Conservation (phyloP, 2,797 vertebrate genomes). For the Hybognathus amarus region DNA sequence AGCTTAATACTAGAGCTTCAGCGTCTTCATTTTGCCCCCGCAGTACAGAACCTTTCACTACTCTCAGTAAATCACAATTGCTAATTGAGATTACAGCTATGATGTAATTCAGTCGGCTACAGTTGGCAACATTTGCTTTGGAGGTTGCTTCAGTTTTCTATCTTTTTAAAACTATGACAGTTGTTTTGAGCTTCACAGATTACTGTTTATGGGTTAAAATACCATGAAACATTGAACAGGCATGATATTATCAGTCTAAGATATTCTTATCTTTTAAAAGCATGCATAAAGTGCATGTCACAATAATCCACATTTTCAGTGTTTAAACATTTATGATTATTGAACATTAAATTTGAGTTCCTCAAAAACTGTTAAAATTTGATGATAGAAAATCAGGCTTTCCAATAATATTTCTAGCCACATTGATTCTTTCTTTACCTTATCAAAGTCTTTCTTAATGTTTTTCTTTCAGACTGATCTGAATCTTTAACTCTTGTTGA, state of each 20-base stretch:
- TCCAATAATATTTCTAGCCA: background rate
- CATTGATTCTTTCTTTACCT: background rate
- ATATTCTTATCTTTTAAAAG: background rate
- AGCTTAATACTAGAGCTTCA: slow-evolving; percentile 17
- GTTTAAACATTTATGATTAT: background rate
- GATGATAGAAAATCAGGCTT: background rate
- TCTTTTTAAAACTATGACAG: background rate
- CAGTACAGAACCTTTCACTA: slow-evolving; percentile 1
- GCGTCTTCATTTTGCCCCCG: background rate
- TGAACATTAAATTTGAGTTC: background rate
- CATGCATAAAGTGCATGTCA: too few species aligned
- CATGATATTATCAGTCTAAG: background rate
- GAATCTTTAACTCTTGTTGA: slow-evolving; percentile 21
- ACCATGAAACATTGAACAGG: background rate
- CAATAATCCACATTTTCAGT: background rate
- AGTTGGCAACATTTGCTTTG: slow-evolving; percentile 1
- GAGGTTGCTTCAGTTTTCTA: slow-evolving; percentile 1
- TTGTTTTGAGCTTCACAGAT: background rate
- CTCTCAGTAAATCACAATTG: slow-evolving; percentile 17
- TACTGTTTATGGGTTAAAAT: background rate
- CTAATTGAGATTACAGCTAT: slow-evolving; percentile 44
- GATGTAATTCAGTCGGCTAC: slow-evolving; percentile 23
- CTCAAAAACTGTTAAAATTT: background rate
- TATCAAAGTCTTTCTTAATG: background rate
- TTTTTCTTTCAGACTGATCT: slow-evolving; percentile 10